Percentiles rank a stretch among this genome's conserved stretches.
Evolutionary conservation across 2,888 invertebrate genomes (phyloP).

Genomic region (Eugnorisma glareosa): DNA sequence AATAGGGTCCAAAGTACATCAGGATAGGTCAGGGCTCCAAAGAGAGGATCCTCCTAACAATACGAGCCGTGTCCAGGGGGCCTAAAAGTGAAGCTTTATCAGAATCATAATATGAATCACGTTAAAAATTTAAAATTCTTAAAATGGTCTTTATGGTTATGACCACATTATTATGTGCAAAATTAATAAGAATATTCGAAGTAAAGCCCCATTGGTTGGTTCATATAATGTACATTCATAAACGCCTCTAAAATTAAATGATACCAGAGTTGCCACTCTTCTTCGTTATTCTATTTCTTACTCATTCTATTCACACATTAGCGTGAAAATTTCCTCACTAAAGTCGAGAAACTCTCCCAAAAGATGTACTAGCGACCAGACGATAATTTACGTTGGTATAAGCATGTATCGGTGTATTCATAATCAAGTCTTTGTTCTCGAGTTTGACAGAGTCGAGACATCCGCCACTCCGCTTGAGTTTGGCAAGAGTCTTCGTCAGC

Average conservation of each 20-base stretch:
- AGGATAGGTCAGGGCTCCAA: no score
- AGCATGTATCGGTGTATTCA: slow-evolving; percentile 69
- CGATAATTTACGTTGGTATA: slow-evolving; percentile 49
- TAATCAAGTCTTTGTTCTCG: slow-evolving; percentile 83
- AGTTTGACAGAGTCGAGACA: slow-evolving; percentile 86
- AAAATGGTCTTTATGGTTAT: no score
- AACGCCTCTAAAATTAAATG: background rate
- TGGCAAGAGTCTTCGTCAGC: slow-evolving; percentile 88
- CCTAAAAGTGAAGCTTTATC: no score
- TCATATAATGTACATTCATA: background rate
- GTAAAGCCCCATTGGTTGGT: background rate
- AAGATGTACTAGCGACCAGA: slow-evolving; percentile 4
- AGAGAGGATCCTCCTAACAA: no score
- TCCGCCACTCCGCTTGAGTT: slow-evolving; percentile 84
- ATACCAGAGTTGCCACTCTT: background rate
- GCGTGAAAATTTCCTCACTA: background rate
- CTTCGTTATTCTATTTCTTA: background rate
- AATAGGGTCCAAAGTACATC: no score
- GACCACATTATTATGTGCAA: no score
- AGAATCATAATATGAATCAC: no score
- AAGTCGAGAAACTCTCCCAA: background rate
- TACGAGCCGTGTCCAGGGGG: no score
- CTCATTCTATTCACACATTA: background rate
- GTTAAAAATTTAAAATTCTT: no score
- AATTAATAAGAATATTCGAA: background rate